Base-by-base conservation (phyloP, 2,797 vertebrate species). In the Hemitrygon akajei region DNA sequence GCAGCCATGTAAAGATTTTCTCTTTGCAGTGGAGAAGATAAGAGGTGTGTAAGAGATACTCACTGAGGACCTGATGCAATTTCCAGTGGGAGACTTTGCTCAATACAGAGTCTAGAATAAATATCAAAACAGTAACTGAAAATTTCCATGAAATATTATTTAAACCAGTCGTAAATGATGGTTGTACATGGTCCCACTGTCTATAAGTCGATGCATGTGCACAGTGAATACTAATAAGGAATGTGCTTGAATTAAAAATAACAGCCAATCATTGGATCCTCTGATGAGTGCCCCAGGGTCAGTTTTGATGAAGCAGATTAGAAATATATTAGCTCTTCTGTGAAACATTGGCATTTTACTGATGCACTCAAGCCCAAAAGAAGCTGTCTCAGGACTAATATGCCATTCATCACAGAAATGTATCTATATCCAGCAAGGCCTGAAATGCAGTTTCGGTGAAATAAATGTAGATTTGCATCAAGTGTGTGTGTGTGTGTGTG, bases 301-400 rank as follows among this genome's bases (percentile, higher is more conserved):
- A 37, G n/a, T 69, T 66, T 69, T 89, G 60, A 89, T 89, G 60
- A 89, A n/a, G 16, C 60, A 66, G 58, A 69, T 89, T 34, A 66
- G 82, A 89, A 89, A 89, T 69, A 89, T 66, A 63, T 87, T 63
- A 34, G 84, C 56, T 87, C 30, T 87, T 34, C 14, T 87, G 30
- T 34, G 60, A 89, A 69, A 66, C 86, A 69, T 69, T 89, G 60
- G 60, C n/a, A 89, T 66, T 89, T 66, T 69, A 89, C 86, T 34
- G 60, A 69, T 66, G 66, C 9, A n/a, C 22, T 34, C 7, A 37
- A 34, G n/a, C 60, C 60, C n/a, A 89, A 66, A 89, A 89, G 30
- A 34, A 66, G 63, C 60, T 89, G 84, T 89, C 60, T 89, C 86
- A 69, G 86, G 60, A 89, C 89, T 37, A 69, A 22, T 20, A 89